Base-by-base conservation (phyloP, 2,113 vertebrate species). In the Micromys minutus region DNA sequence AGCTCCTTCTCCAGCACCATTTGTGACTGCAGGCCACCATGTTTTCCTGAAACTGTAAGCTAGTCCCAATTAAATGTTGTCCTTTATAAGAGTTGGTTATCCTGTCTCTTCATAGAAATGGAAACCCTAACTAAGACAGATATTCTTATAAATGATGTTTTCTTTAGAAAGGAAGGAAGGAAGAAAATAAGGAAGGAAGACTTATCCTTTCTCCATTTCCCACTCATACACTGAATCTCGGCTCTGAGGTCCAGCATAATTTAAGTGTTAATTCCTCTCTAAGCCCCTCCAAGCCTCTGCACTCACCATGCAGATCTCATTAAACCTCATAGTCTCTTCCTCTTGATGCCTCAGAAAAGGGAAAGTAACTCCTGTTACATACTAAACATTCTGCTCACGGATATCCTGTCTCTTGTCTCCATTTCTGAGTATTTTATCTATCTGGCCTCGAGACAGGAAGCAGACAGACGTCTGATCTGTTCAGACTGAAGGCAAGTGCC, bases 361-460 rank as follows among this genome's bases (percentile, higher is more conserved):
- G 75, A 87, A 92, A 92, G 52, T 29, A 86, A 91, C 55, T 59
- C 65, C 84, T 75, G 72, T 52, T 86, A 15, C 91, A 67, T 74
- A 77, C 92, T 90, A 93, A 96, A 39, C 83, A 63, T 87, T 89
- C 90, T 76, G 24, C 74, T 87, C 47, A 72, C 76, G 72, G 91
- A 45, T 42, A 45, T 29, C 36, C 45, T 63, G 67, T 47, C 81
- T 81, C 94, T 76, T 76, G 29, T 79, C 39, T 93, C 0, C 2
- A 80, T 95, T 96, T 97, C 96, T 97, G 87, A 97, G 69, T 96
- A 95, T 88, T 97, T 98, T 98, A 98, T 98, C 97, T 97, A 96
- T 98, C 97, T 97, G 93, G 72, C 96, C 90, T 97, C 92, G 13
- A 52, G 63, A 52, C 84, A 93, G 76, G 97, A 93, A 88, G 63